Percentiles rank a stretch among this genome's conserved stretches.
Conservation (phyloP, 2,113 vertebrate species). For the Brachypodius melanocephalos region DNA sequence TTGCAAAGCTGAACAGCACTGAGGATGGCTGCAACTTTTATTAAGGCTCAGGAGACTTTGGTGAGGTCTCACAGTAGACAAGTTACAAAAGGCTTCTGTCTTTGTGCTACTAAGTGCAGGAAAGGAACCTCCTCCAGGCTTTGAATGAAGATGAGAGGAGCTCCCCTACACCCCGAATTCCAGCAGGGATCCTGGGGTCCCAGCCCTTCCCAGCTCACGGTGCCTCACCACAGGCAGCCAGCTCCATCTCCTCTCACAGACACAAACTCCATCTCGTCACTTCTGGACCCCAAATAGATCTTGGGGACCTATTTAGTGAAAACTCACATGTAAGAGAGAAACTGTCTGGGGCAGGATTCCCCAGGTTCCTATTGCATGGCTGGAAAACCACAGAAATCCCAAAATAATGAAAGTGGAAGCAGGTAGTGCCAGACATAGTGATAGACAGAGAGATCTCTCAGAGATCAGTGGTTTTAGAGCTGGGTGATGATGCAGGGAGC, state of each 20-base stretch:
- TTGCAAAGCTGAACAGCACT: neutral
- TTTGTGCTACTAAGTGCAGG: neutral
- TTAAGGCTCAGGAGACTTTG: neutral
- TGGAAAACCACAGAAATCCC: neutral
- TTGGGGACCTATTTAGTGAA: neutral
- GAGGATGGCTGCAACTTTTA: neutral
- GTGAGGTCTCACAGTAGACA: neutral
- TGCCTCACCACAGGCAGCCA: neutral
- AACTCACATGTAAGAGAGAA: neutral
- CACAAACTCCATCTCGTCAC: neutral
- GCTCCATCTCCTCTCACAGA: neutral
- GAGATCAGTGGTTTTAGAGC: neutral
- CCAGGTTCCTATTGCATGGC: neutral
- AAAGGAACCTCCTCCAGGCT: neutral
- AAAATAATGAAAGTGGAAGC: neutral
- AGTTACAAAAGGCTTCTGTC: neutral
- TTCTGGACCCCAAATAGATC: neutral
- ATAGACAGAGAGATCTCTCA: neutral
- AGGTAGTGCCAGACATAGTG: rapidly evolving
- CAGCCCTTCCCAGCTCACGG: neutral
- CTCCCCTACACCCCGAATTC: neutral
- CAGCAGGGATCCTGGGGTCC: neutral
- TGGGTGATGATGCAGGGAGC: neutral
- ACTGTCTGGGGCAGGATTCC: neutral
- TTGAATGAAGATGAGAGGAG: neutral